A percentile compares a stretch with the other conserved stretches of the same genome.
These are phyloP conservation scores for Chlorops oryzae DNA, from an alignment of 1,140 invertebrate genomes.

Conservation along the genomic window DNA sequence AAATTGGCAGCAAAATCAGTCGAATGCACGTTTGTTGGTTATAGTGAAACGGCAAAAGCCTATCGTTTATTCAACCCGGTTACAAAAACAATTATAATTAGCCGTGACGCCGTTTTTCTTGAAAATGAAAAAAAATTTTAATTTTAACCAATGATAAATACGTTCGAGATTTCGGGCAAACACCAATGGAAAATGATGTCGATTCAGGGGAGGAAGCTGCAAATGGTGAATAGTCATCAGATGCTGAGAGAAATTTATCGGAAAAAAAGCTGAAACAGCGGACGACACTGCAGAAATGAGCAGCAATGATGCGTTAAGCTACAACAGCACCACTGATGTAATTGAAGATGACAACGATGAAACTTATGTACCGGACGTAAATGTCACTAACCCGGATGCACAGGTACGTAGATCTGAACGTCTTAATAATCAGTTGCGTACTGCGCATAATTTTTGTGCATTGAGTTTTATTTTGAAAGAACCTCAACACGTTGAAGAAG, in stretches of 20 bases:
- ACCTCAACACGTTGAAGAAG: neutral
- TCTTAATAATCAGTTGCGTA: too few relatives aligned
- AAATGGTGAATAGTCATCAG: too few relatives aligned
- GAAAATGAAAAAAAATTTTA: conserved; percentile 23
- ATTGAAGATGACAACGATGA: neutral
- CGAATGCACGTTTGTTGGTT: conserved; percentile 33
- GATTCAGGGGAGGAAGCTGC: too few relatives aligned
- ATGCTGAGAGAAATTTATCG: too few relatives aligned
- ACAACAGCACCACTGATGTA: neutral
- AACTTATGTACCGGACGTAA: neutral
- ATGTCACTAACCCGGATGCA: neutral
- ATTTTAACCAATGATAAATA: conserved; percentile 26
- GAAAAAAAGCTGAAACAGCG: neutral
- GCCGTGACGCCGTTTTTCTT: conserved; percentile 27
- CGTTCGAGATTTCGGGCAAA: neutral
- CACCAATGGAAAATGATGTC: too few relatives aligned
- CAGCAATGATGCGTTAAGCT: neutral
- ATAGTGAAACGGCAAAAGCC: conserved; percentile 26
- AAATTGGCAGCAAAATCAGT: conserved; percentile 25
- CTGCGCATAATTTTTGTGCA: neutral
- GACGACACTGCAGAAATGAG: neutral
- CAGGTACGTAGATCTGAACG: too few relatives aligned
- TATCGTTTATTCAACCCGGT: conserved; percentile 30
- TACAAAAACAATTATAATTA: conserved; percentile 30
- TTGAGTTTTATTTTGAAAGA: conserved; percentile 3